Evolutionary conservation across 2,113 vertebrate genomes (phyloP).

Genomic region (Protobothrops mucrosquamatus): DNA sequence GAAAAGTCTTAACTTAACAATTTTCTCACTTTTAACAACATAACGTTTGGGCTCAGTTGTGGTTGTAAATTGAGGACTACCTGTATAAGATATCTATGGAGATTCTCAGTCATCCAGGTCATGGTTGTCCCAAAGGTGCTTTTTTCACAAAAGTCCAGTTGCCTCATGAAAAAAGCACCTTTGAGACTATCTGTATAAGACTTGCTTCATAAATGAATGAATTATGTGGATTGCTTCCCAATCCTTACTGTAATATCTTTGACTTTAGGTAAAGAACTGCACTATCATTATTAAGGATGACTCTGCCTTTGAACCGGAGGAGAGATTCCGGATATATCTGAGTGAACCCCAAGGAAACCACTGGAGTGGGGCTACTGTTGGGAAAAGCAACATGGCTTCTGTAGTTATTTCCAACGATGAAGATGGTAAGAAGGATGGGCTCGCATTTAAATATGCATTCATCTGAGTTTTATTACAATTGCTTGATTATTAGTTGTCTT

Average conservation of each 20-base stretch:
- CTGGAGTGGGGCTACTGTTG: constrained; percentile 92
- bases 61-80: background rate
- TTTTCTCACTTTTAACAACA: background rate
- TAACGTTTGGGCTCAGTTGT: background rate
- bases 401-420: constrained; percentile 92
- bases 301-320: constrained; percentile 93
- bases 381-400: constrained; percentile 75
- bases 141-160: too few relatives aligned
- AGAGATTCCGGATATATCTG: constrained; percentile 88
- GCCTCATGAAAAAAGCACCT: too few relatives aligned
- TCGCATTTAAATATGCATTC: background rate
- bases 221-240: background rate
- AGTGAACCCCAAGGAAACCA: constrained; percentile 88
- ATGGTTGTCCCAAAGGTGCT: too few relatives aligned
- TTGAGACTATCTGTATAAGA: too few relatives aligned
- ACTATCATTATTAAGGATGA: constrained; percentile 85
- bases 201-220: too few relatives aligned
- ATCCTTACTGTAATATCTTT: background rate
- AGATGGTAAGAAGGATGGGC: constrained; percentile 79
- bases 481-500: too few relatives aligned
- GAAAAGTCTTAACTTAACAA: too few relatives aligned
- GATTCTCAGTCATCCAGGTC: too few relatives aligned
- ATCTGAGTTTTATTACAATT: background rate
- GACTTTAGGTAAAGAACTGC: constrained; percentile 89
- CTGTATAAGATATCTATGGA: background rate